Percentiles rank a stretch among this genome's conserved stretches.
Conservation (phyloP, 2,797 vertebrate species). For the Ctenopoma multispine region DNA sequence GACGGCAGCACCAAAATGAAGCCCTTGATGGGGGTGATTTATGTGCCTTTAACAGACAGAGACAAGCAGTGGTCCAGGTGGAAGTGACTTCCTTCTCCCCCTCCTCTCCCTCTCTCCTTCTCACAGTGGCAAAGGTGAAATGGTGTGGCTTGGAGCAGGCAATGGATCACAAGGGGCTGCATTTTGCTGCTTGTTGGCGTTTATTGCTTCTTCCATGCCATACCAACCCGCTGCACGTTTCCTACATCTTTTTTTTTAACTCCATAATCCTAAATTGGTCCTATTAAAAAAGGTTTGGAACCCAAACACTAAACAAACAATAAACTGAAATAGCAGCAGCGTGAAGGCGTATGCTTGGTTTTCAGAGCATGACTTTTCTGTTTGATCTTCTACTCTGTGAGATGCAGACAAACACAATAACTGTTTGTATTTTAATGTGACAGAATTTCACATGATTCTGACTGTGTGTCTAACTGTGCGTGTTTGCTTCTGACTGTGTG, state of each 20-base stretch:
- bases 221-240: slow-evolving; percentile 81
- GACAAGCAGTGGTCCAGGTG: slow-evolving; percentile 99
- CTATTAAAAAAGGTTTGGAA: slow-evolving; percentile 45
- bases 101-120: slow-evolving; percentile 88
- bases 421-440: slow-evolving; percentile 32
- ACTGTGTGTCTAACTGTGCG: too few species aligned
- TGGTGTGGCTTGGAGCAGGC: slow-evolving; percentile 92
- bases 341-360: slow-evolving; percentile 38
- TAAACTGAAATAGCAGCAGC: slow-evolving; percentile 12
- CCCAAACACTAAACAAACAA: slow-evolving; percentile 19
- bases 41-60: slow-evolving; percentile 99
- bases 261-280: slow-evolving; percentile 28
- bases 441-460: slow-evolving; percentile 30
- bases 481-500: neutral
- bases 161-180: slow-evolving; percentile 85
- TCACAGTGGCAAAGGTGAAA: slow-evolving; percentile 94
- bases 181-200: slow-evolving; percentile 86
- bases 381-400: slow-evolving; percentile 49
- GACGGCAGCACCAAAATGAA: slow-evolving; percentile 99
- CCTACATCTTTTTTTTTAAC: slow-evolving; percentile 49
- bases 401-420: slow-evolving; percentile 41
- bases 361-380: slow-evolving; percentile 59
- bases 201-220: slow-evolving; percentile 89
- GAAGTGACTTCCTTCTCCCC: slow-evolving; percentile 98
- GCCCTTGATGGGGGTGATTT: slow-evolving; percentile 99